Evolutionary conservation across 2,113 vertebrate genomes (phyloP).

Genomic region (Carlito syrichta): DNA sequence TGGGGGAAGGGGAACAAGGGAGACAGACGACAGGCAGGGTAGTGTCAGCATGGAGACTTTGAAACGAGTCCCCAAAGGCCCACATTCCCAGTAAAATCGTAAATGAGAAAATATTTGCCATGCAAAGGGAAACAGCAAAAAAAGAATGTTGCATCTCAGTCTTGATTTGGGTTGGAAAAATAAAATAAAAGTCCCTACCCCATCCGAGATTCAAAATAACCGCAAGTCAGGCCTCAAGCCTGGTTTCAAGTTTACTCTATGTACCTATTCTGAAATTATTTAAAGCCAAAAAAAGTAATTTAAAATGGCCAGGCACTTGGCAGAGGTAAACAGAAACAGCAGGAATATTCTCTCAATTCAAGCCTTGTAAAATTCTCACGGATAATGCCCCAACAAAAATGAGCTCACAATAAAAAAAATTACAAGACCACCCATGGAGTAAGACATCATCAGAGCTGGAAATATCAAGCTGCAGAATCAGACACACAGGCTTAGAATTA

Average conservation of each 20-base stretch:
- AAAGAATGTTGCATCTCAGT: neutral
- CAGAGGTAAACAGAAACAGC: neutral
- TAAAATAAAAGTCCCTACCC: neutral
- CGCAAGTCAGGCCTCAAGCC: neutral
- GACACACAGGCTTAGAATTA: neutral
- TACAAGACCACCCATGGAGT: neutral
- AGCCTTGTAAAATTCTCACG: neutral
- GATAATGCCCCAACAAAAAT: constrained; percentile 7
- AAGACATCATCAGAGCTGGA: neutral
- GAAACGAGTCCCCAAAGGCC: neutral
- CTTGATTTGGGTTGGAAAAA: neutral
- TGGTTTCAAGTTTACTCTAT: neutral
- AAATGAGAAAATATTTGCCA: constrained; percentile 36
- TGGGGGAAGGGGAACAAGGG: neutral
- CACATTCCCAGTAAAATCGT: constrained; percentile 11
- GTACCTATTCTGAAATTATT: neutral
- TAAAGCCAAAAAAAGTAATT: neutral
- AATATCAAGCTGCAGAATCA: neutral
- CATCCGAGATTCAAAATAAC: neutral
- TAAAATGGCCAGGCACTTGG: neutral
- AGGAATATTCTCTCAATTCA: neutral
- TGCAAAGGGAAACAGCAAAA: neutral
- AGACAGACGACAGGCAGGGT: neutral
- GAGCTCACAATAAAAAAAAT: neutral
- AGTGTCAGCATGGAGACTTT: neutral